Evolutionary conservation across 2,797 vertebrate species (phyloP).

Genomic region (Acrocephalus scirpaceus): DNA sequence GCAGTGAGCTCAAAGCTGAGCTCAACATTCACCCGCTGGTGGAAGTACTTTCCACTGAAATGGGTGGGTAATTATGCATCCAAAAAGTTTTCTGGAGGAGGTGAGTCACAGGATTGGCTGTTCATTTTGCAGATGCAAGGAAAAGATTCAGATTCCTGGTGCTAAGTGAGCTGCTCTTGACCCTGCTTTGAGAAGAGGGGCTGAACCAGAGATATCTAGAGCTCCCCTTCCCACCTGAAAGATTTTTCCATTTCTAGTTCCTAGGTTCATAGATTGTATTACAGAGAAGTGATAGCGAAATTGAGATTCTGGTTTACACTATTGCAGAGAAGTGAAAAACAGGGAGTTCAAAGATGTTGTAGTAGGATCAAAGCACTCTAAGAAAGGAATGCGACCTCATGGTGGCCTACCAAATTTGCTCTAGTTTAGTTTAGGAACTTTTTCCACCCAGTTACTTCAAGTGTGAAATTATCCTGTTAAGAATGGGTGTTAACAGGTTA

Average conservation of each 20-base stretch:
- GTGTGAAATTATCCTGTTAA: not conserved
- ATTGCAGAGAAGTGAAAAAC: not conserved
- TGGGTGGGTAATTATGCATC: not conserved
- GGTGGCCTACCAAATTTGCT: not conserved
- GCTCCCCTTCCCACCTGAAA: not conserved
- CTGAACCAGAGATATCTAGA: not conserved
- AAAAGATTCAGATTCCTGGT: not conserved
- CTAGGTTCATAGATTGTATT: not conserved
- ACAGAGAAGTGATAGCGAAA: not conserved
- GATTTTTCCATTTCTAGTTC: not conserved
- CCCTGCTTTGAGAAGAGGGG: not conserved
- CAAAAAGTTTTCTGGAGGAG: not conserved
- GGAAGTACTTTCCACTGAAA: not conserved
- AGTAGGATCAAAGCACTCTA: not conserved
- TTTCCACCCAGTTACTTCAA: not conserved
- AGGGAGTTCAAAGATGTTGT: not conserved
- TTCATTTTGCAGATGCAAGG: not conserved
- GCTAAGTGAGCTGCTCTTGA: not conserved
- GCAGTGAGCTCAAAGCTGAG: not conserved
- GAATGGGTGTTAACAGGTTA: slow-evolving; percentile 29
- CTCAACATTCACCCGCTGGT: not conserved
- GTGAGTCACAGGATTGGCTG: not conserved
- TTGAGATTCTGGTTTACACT: not conserved
- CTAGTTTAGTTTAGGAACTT: not conserved
- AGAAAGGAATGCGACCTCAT: not conserved